A percentile compares a stretch with the other conserved stretches of the same genome.
These are phyloP conservation scores for Carposina sasakii DNA, from an alignment of 1,140 invertebrate species.

Conservation along the genomic window DNA sequence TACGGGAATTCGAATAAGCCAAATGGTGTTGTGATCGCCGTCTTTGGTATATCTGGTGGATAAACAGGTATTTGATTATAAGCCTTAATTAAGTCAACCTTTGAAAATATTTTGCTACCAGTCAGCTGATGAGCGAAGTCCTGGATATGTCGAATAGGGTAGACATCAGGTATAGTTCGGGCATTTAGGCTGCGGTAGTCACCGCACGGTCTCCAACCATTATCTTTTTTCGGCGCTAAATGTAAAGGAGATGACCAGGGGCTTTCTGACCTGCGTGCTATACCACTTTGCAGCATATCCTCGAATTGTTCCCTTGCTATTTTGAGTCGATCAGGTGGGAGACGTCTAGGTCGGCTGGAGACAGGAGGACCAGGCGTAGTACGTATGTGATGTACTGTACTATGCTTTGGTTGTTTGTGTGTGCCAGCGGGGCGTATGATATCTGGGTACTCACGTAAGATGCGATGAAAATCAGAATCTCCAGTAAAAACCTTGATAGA, in stretches of 20 bases:
- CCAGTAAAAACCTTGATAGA: neutral
- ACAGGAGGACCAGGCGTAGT: neutral
- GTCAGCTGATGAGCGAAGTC: constrained; percentile 15
- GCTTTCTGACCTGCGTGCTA: constrained; percentile 39
- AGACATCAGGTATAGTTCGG: constrained; percentile 42
- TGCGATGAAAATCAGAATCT: neutral
- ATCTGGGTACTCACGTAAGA: neutral
- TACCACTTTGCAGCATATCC: constrained; percentile 20
- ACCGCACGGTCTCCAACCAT: constrained; percentile 45
- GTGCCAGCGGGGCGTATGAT: neutral
- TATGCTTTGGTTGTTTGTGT: neutral
- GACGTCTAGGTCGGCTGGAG: neutral
- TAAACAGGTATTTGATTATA: constrained; percentile 27
- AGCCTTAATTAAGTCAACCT: constrained; percentile 59
- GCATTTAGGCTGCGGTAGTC: constrained; percentile 66
- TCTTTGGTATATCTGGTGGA: neutral
- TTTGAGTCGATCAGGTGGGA: neutral
- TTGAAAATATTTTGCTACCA: constrained; percentile 42
- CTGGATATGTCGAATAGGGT: constrained; percentile 19
- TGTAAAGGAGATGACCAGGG: constrained; percentile 58
- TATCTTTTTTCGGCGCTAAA: constrained; percentile 52
- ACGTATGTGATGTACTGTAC: too few species aligned
- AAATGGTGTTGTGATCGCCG: constrained; percentile 25
- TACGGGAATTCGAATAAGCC: neutral
- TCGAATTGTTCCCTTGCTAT: constrained; percentile 3